Percentiles rank a stretch among this genome's conserved stretches.
Conservation (phyloP, 2,888 invertebrate species). For the Thysanoteuthis rhombus region DNA sequence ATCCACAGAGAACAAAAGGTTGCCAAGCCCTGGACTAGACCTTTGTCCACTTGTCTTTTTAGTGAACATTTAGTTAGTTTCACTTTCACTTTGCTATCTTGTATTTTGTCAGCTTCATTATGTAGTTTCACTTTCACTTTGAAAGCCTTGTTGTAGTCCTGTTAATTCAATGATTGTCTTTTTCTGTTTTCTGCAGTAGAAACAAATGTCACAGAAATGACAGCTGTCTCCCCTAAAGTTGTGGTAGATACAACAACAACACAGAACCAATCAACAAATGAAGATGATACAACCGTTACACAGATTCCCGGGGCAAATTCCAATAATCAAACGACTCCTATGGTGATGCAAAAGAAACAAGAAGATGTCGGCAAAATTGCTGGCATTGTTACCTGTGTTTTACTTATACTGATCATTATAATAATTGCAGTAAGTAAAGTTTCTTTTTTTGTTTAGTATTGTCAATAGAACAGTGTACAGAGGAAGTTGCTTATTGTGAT, state of each 20-base stretch:
- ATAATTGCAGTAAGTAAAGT: neutral
- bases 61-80: too few relatives aligned
- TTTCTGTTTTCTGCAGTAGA: neutral
- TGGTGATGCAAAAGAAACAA: constrained; percentile 18
- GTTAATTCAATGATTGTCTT: neutral
- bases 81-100: too few relatives aligned
- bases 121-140: too few relatives aligned
- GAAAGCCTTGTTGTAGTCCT: too few relatives aligned
- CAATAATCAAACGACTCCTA: neutral
- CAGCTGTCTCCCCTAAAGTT: neutral
- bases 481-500: too few relatives aligned
- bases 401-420: neutral
- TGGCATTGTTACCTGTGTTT: constrained; percentile 13
- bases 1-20: too few relatives aligned
- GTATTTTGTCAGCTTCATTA: too few relatives aligned
- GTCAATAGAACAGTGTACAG: neutral
- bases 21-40: too few relatives aligned
- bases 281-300: neutral
- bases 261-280: neutral
- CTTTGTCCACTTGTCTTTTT: too few relatives aligned
- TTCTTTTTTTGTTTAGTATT: neutral
- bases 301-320: neutral
- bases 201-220: neutral
- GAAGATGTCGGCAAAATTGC: constrained; percentile 26
- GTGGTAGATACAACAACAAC: neutral